These are phyloP conservation scores for Redunca redunca DNA, from an alignment of 2,113 vertebrate species.

Conservation along the genomic window DNA sequence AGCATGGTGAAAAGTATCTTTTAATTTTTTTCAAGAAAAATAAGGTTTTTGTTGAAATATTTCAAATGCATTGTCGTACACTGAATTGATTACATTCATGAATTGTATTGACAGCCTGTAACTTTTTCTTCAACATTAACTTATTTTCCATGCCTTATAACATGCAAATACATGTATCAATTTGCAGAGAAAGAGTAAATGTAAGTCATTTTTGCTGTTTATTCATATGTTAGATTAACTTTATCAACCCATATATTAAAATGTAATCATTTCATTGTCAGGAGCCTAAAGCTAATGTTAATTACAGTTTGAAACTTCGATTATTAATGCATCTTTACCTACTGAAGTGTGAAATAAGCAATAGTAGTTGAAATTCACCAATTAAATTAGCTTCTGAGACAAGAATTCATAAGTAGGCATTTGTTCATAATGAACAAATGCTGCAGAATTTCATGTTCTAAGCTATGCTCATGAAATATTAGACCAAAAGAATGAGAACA, in stretches of 20 bases:
- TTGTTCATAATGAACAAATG: slow-evolving; percentile 31
- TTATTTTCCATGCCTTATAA: slow-evolving; percentile 27
- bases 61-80: neutral
- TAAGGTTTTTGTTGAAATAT: neutral
- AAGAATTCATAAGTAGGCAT: slow-evolving; percentile 79
- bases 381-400: slow-evolving; percentile 82
- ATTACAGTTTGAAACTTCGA: slow-evolving; percentile 84
- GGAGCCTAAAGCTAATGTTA: slow-evolving; percentile 82
- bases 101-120: neutral
- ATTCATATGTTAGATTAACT: slow-evolving; percentile 77
- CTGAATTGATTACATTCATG: neutral
- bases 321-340: slow-evolving; percentile 86
- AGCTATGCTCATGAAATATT: neutral
- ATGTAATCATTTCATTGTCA: slow-evolving; percentile 83
- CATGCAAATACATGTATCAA: slow-evolving; percentile 68
- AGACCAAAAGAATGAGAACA: neutral
- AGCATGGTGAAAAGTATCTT: neutral
- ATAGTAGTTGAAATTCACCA: slow-evolving; percentile 83
- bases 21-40: slow-evolving; percentile 37
- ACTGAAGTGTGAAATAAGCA: slow-evolving; percentile 87
- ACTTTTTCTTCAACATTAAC: neutral
- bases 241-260: slow-evolving; percentile 82
- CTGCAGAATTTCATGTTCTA: neutral
- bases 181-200: slow-evolving; percentile 68
- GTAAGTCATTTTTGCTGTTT: slow-evolving; percentile 60